A percentile compares a stretch with the other conserved stretches of the same genome.
Conservation (phyloP, 1,140 invertebrate species). For the Dysdera silvatica region DNA sequence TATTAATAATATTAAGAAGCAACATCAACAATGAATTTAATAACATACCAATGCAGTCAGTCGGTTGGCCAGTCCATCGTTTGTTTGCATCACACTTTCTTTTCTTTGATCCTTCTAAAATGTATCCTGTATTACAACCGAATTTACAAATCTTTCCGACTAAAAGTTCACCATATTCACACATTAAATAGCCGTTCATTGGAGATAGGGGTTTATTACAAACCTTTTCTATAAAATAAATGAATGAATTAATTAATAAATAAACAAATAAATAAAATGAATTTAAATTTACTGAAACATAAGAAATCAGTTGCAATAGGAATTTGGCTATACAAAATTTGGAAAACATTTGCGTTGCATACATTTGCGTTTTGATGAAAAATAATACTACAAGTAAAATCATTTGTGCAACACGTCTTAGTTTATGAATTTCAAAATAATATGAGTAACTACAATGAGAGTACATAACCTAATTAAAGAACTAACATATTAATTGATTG, state of each 20-base stretch:
- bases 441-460: too few species aligned
- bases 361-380: too few species aligned
- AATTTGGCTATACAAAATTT: too few species aligned
- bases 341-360: too few species aligned
- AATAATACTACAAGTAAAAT: too few species aligned
- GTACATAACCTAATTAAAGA: too few species aligned
- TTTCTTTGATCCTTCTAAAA: slow-evolving; percentile 1
- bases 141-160: slow-evolving; percentile 10
- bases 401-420: too few species aligned
- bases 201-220: neutral
- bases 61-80: neutral
- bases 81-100: neutral
- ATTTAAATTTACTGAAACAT: too few species aligned
- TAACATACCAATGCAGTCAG: slow-evolving; percentile 13
- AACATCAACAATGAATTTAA: neutral
- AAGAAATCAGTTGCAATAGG: too few species aligned
- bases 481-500: too few species aligned
- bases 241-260: neutral
- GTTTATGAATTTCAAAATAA: too few species aligned
- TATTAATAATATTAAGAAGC: neutral
- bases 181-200: neutral
- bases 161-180: neutral
- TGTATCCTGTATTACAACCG: neutral
- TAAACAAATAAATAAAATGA: too few species aligned
- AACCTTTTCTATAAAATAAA: neutral